phyloP scores from a whole-genome alignment of 2,888 invertebrate genomes.

The Hypena proboscidalis region DNA sequence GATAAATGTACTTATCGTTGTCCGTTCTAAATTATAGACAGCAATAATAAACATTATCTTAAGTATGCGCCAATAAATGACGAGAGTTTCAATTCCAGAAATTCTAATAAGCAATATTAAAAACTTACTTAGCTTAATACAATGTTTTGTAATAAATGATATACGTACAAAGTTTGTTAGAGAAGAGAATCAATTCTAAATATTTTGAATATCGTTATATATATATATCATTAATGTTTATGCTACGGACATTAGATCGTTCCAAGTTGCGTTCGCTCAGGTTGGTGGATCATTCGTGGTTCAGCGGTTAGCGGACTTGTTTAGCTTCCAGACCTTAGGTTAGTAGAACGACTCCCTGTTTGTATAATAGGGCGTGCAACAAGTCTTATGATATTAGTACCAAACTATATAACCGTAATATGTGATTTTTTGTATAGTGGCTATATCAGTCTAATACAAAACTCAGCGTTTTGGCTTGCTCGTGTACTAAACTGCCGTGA shows the following conservation, averaged over 20 bases:
- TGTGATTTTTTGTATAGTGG: not conserved
- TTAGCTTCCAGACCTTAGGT: not conserved
- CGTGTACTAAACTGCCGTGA: no score
- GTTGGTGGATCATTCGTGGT: not conserved
- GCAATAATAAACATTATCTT: no score
- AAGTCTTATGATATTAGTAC: conserved; percentile 3
- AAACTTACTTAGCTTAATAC: conserved; percentile 6
- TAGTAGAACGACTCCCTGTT: conserved; percentile 4
- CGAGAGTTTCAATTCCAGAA: not conserved
- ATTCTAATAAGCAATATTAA: conserved; percentile 5
- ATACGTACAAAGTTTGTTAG: conserved; percentile 26
- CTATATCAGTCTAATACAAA: not conserved
- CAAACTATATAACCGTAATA: not conserved
- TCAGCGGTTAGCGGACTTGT: not conserved
- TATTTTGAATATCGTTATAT: conserved; percentile 19
- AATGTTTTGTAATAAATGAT: conserved; percentile 8
- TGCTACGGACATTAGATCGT: conserved; percentile 3
- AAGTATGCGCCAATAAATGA: no score
- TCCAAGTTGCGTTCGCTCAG: conserved; percentile 3
- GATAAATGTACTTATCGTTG: no score
- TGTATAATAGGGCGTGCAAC: conserved; percentile 1
- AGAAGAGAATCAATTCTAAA: conserved; percentile 16
- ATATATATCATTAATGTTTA: conserved; percentile 10
- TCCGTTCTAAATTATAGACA: no score
- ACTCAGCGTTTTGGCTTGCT: conserved; percentile 3